Conservation (phyloP, 2,797 vertebrate species). For the Scyliorhinus canicula region DNA sequence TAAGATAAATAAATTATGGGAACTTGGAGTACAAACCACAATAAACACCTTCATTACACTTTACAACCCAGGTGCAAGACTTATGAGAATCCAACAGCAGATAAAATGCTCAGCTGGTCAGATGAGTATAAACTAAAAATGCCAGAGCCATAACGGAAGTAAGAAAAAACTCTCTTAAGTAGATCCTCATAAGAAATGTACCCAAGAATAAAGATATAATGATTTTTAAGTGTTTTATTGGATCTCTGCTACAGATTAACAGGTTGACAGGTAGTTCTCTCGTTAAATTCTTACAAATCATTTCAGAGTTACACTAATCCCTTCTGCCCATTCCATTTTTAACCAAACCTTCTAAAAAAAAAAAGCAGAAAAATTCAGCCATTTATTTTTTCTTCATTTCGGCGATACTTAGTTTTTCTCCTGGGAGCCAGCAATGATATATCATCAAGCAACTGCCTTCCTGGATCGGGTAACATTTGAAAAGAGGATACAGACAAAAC, state of each 20-base stretch:
- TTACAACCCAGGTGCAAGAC: not conserved
- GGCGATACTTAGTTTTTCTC: not conserved
- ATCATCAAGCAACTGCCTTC: conserved; percentile 4
- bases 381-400: conserved; percentile 36
- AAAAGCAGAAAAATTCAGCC: conserved; percentile 29
- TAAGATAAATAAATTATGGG: not conserved
- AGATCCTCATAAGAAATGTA: not conserved
- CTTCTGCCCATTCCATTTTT: not conserved
- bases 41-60: not conserved
- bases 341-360: not conserved
- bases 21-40: not conserved
- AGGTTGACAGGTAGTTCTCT: not conserved
- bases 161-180: not conserved
- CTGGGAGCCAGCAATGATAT: conserved; percentile 24
- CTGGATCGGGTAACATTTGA: not conserved
- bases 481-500: not conserved
- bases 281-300: not conserved
- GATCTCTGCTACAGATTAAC: not conserved
- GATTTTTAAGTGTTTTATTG: not conserved
- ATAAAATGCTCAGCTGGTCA: not conserved
- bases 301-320: not conserved
- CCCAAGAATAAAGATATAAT: not conserved
- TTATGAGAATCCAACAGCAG: not conserved
- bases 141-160: not conserved
- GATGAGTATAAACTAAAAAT: not conserved